Base-by-base conservation (phyloP, 2,888 invertebrate species). In the Brachylomia viminalis region DNA sequence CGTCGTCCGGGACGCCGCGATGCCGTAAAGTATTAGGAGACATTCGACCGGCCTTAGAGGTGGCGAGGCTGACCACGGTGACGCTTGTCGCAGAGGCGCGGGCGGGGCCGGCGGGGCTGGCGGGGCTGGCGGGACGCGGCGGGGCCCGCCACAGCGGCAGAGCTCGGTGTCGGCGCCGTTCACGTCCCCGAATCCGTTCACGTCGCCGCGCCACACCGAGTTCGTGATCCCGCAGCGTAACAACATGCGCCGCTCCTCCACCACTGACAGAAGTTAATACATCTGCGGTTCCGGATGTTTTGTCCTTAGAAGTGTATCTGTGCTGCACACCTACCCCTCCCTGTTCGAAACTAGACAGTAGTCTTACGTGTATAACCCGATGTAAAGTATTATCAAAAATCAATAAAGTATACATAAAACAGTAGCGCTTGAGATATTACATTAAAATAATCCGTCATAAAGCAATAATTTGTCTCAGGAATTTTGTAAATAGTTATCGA, bases 151-250 rank as follows among this genome's bases (percentile, higher is more conserved):
- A 27, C 92, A 89, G 85, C 91, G 94, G 62, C 94, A 93, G 87
- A 92, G 92, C 87, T 93, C 93, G 77, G 81, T 93, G 70, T 90
- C 91, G 85, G 93, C 91, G 61, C 93, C 93, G 69, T 96, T 94
- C 92, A 92, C 90, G 52, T 89, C 92, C 77, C 89, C 93, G 87
- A 96, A 94, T 94, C 96, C 93, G 72, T 96, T 95, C 92, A 92
- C 93, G 23, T 79, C 95, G 58, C 92, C 95, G 62, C 92, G 94
- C 6, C 94, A 94, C 89, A 91, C 96, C 0, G 96, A 96, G 89
- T 96, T 96, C 90, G 95, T 96, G 83, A 96, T 96, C 78, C 96
- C 96, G 64, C 95, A 95, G 85, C 91, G 96, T n/a, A 92, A 87
- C 88, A 92, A 82, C 86, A 56, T 90, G 47, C 91, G 95, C 59